Percentiles rank a stretch among this genome's conserved stretches.
Evolutionary conservation across 2,113 vertebrate species (phyloP).

Genomic region (Coracopsis vasa): DNA sequence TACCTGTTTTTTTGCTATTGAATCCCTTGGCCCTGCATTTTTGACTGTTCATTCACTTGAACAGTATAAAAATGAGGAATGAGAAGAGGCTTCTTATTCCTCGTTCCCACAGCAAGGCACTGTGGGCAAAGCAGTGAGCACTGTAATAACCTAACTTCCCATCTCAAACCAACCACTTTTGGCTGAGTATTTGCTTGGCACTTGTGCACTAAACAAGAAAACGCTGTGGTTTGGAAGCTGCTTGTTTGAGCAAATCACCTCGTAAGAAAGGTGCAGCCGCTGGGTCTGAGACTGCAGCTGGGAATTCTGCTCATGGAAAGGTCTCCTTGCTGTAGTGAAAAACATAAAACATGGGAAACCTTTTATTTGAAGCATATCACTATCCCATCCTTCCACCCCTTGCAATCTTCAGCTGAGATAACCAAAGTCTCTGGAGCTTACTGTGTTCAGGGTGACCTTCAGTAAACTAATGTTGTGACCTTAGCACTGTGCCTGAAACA

Average conservation of each 20-base stretch:
- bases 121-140: background rate
- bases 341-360: background rate
- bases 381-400: background rate
- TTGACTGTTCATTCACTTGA: background rate
- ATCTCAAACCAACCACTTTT: background rate
- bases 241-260: background rate
- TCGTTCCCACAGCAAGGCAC: background rate
- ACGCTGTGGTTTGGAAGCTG: background rate
- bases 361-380: background rate
- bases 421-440: background rate
- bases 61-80: background rate
- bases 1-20: background rate
- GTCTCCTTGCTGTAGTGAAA: background rate
- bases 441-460: conserved; percentile 37
- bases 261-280: background rate
- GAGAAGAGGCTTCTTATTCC: background rate
- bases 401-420: conserved; percentile 6
- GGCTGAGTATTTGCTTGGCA: background rate
- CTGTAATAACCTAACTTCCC: background rate
- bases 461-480: background rate
- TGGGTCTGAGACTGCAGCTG: background rate
- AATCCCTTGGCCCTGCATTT: background rate
- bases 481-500: fast-evolving
- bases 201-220: background rate
- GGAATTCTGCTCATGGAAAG: background rate